These are phyloP conservation scores for Misgurnus mizolepis DNA, from an alignment of 2,113 vertebrate species.

Conservation along the genomic window DNA sequence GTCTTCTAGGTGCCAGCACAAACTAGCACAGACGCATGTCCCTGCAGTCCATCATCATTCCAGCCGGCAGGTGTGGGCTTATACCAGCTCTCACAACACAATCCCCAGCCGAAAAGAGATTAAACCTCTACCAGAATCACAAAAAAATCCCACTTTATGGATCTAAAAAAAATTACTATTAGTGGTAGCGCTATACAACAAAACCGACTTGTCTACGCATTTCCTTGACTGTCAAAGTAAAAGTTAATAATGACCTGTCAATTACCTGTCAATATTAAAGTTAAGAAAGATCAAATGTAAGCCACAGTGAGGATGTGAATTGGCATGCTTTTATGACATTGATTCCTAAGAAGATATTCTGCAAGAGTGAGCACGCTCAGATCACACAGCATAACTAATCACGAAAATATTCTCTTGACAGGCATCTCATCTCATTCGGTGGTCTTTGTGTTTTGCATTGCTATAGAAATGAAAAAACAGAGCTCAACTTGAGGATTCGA, in stretches of 20 bases:
- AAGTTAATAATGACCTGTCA: no score
- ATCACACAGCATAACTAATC: constrained; percentile 39
- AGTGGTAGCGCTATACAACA: background rate
- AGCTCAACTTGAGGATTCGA: background rate
- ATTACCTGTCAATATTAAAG: background rate
- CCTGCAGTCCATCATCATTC: constrained; percentile 48
- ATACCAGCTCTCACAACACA: constrained; percentile 10
- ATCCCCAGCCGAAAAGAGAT: background rate
- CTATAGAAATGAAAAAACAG: background rate
- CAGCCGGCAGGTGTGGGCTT: constrained; percentile 33
- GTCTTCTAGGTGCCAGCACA: constrained; percentile 22
- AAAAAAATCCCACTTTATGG: background rate
- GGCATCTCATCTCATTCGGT: constrained; percentile 17
- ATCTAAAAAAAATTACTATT: background rate
- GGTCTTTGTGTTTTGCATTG: constrained; percentile 15
- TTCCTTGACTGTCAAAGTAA: background rate
- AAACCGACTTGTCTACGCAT: background rate
- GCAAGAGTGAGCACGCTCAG: constrained; percentile 41
- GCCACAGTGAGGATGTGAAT: background rate
- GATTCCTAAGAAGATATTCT: constrained; percentile 2
- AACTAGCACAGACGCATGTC: constrained; percentile 37
- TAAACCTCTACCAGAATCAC: constrained; percentile 15
- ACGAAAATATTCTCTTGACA: constrained; percentile 33
- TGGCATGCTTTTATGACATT: constrained; percentile 13
- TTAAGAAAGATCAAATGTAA: background rate